Conservation (phyloP, 2,888 invertebrate genomes). For the Mactromeris polynyma region DNA sequence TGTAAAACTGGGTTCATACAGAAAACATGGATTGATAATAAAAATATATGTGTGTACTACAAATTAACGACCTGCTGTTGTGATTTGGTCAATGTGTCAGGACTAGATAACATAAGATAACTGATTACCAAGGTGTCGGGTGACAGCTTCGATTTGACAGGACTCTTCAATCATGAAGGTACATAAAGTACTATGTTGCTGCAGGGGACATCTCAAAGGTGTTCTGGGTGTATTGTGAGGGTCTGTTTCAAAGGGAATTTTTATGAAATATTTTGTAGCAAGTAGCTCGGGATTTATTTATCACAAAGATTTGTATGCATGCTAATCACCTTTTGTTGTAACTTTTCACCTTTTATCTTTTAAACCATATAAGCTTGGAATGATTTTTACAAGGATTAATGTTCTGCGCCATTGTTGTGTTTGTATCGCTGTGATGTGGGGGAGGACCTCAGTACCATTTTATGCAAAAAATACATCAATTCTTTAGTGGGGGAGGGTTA, state of each 20-base stretch:
- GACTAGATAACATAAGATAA: neutral
- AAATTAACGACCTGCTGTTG: neutral
- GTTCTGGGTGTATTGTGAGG: neutral
- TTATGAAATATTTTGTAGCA: neutral
- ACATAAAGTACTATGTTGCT: neutral
- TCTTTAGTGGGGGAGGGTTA: too few species aligned
- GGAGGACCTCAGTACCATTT: too few species aligned
- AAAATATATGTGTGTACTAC: neutral
- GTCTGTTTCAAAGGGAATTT: neutral
- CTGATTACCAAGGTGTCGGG: neutral
- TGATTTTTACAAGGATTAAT: too few species aligned
- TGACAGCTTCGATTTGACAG: neutral
- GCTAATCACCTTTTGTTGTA: too few species aligned
- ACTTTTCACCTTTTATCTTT: too few species aligned
- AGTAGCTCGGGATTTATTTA: neutral
- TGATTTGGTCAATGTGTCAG: neutral
- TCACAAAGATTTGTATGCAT: neutral
- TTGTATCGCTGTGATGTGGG: too few species aligned
- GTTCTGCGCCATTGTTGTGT: too few species aligned
- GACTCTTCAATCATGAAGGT: constrained; percentile 6
- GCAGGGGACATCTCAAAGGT: neutral
- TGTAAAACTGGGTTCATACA: neutral
- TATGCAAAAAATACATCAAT: too few species aligned
- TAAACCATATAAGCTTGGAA: too few species aligned
- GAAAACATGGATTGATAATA: neutral